Base-by-base conservation (phyloP, 2,888 invertebrate genomes). In the Oegoconia quadripuncta region DNA sequence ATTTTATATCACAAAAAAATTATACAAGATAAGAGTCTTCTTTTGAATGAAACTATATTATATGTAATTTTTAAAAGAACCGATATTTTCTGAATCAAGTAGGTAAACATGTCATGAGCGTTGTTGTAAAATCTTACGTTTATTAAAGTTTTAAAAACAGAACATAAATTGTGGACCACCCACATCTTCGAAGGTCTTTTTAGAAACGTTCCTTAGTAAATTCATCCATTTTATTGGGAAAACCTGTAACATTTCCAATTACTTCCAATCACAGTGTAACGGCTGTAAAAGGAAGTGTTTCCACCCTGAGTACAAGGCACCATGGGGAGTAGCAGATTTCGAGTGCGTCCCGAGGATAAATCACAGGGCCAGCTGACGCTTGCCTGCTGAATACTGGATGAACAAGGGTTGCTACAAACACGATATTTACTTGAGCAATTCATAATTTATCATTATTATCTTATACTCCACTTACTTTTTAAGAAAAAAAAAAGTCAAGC, bases 361-460 rank as follows among this genome's bases (percentile, higher is more conserved):
- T 79, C 78, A 78, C 65, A 42, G 59, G 43, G 57, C 66, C 72
- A 78, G 76, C 68, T 73, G 76, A 72, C 75, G 79, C 67, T 56
- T 56, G 59, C 65, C 71, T 63, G 55, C 68, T 67, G 78, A 81
- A 80, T 82, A 72, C 66, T 72, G 69, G 64, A 77, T 76, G 69
- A 74, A 70, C 55, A 55, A 52, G 55, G 51, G 53, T 51, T 52
- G 54, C 48, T 52, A 44, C 56, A 53, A 39, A 37, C 15, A 35
- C 27, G 34, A 42, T 42, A 31, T 31, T 30, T 37, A 33, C 38
- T 41, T 40, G 39, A 42, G 48, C 48, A 45, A 46, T 49, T 40
- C 47, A 54, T 46, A 44, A 44, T 54, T 50, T 47, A 50, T 45
- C 46, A 48, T n/a, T n/a, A 51, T 36, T 34, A 37, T 33, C 42